A percentile compares a stretch with the other conserved stretches of the same genome.
Evolutionary conservation across 1,140 invertebrate genomes (phyloP).

Genomic region (Tribolium castaneum): DNA sequence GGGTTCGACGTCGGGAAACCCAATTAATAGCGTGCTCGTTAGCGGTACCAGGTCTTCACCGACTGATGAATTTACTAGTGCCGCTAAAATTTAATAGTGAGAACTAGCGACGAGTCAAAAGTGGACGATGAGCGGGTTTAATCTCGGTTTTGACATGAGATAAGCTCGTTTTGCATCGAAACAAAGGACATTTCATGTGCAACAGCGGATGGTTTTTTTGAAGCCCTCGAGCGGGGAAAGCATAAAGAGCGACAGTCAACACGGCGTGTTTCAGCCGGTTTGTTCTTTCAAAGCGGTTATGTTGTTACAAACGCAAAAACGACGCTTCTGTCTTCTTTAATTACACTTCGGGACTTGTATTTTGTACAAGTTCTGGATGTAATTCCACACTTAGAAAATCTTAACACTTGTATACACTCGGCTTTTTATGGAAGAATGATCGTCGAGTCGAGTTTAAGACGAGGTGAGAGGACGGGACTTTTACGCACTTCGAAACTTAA

Average conservation of each 20-base stretch:
- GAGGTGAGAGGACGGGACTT: not conserved
- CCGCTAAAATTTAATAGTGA: conserved; percentile 2
- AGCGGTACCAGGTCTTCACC: conserved; percentile 38
- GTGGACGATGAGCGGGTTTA: conserved; percentile 19
- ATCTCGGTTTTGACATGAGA: conserved; percentile 19
- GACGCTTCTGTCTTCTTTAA: not conserved
- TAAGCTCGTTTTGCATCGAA: conserved; percentile 17
- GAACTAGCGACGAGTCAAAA: conserved; percentile 24
- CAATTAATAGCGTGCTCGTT: conserved; percentile 42
- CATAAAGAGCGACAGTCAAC: not conserved
- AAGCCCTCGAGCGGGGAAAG: not conserved
- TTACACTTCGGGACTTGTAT: not conserved
- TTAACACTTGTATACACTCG: not conserved
- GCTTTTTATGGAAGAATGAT: not conserved
- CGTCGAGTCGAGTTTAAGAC: not conserved
- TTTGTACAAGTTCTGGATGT: not conserved
- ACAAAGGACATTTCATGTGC: not conserved
- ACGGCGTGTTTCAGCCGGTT: not conserved
- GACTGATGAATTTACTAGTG: conserved; percentile 31
- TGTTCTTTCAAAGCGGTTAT: not conserved
- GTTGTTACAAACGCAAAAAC: not conserved
- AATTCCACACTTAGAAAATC: not conserved
- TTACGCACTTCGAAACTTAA: not conserved
- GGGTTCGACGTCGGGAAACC: conserved; percentile 28
- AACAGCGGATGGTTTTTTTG: not conserved